A percentile compares a stretch with the other conserved stretches of the same genome.
Conservation (phyloP, 2,113 vertebrate genomes). For the Planiliza haematocheilus region DNA sequence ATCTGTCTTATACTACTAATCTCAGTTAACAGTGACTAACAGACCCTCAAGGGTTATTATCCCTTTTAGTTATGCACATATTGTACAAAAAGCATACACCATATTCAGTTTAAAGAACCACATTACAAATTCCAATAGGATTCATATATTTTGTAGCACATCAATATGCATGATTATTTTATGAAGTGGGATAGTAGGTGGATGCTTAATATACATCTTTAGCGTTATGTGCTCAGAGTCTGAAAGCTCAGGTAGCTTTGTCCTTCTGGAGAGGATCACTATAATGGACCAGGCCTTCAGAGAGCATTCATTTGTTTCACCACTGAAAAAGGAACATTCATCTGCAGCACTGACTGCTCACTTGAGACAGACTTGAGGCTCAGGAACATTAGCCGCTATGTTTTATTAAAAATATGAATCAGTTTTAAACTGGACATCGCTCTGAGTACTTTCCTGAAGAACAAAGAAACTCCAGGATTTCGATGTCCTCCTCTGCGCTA, state of each 20-base stretch:
- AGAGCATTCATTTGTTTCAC: slow-evolving; percentile 12
- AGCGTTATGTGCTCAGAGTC: slow-evolving; percentile 8
- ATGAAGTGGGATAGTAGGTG: not conserved
- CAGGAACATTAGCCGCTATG: not conserved
- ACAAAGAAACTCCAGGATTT: not conserved
- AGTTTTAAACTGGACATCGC: not conserved
- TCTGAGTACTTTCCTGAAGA: not conserved
- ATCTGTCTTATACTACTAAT: slow-evolving; percentile 39
- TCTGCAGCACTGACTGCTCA: not conserved
- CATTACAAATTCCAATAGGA: slow-evolving; percentile 20
- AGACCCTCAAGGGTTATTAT: slow-evolving; percentile 27
- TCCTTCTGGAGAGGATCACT: not conserved
- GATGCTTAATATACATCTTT: not conserved
- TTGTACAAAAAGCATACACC: slow-evolving; percentile 8
- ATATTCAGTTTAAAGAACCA: slow-evolving; percentile 5
- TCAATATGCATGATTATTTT: slow-evolving; percentile 17
- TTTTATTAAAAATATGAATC: slow-evolving; percentile 24
- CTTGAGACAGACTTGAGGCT: not conserved
- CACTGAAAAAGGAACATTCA: slow-evolving; percentile 3
- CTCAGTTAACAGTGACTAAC: slow-evolving; percentile 47
- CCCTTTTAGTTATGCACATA: slow-evolving; percentile 30
- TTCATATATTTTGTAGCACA: slow-evolving; percentile 11
- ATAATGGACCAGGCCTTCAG: slow-evolving; percentile 8
- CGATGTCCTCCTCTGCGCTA: not conserved
- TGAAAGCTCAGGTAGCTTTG: not conserved